Conservation (phyloP, 1,140 invertebrate species). For the Dreissena rostriformis region DNA sequence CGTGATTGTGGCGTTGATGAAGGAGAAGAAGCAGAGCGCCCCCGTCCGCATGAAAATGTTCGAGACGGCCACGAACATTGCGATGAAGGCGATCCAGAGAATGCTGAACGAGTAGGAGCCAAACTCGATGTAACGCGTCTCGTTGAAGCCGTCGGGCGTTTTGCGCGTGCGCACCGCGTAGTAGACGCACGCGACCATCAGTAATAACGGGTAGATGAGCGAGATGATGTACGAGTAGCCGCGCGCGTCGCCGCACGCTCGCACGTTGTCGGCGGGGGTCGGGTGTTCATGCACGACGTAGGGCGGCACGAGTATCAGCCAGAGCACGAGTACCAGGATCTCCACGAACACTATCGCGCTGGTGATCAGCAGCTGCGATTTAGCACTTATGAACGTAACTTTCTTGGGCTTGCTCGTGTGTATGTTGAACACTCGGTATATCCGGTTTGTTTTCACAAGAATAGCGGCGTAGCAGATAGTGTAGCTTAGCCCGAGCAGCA, state of each 20-base stretch:
- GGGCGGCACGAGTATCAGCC: constrained; percentile 85
- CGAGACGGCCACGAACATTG: constrained; percentile 87
- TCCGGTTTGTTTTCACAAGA: constrained; percentile 88
- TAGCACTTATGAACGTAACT: constrained; percentile 94
- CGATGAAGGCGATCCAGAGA: constrained; percentile 88
- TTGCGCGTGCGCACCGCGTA: constrained; percentile 90
- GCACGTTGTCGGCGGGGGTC: constrained; percentile 67
- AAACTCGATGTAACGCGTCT: constrained; percentile 95
- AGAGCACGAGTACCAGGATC: constrained; percentile 70
- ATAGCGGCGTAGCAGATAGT: constrained; percentile 88
- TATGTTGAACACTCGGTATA: constrained; percentile 87
- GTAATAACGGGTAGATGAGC: constrained; percentile 87
- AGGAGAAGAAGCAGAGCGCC: constrained; percentile 88
- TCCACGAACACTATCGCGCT: constrained; percentile 85
- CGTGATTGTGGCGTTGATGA: constrained; percentile 88
- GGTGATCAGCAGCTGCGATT: constrained; percentile 95
- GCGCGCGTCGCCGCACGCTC: constrained; percentile 86
- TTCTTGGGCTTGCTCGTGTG: constrained; percentile 91
- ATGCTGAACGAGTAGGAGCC: constrained; percentile 95
- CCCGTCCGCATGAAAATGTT: constrained; percentile 84
- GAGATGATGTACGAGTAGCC: constrained; percentile 87
- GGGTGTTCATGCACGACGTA: constrained; percentile 83
- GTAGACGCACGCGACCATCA: constrained; percentile 87
- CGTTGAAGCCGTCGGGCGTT: constrained; percentile 96
- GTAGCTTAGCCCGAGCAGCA: constrained; percentile 86